Evolutionary conservation across 1,140 invertebrate genomes (phyloP).

Genomic region (Drosophila ficusphila): DNA sequence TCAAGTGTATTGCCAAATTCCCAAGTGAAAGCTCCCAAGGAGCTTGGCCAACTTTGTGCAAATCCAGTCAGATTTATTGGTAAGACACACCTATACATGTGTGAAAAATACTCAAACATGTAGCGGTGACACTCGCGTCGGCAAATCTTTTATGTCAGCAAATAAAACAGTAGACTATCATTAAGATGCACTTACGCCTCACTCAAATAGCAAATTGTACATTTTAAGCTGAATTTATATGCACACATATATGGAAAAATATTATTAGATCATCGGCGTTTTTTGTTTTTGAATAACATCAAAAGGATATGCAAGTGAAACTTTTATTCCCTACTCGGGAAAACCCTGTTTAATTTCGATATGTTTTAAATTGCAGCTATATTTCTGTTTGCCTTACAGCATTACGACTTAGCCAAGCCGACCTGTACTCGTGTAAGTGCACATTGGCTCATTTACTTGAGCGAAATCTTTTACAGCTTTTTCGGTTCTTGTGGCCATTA

Average conservation of each 20-base stretch:
- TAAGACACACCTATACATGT: not conserved
- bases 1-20: not conserved
- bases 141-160: conserved; percentile 15
- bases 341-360: too few species aligned
- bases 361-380: not conserved
- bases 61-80: conserved; percentile 25
- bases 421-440: conserved; percentile 18
- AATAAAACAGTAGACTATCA: conserved; percentile 10
- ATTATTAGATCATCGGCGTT: too few species aligned
- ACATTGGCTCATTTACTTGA: conserved; percentile 61
- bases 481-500: conserved; percentile 55
- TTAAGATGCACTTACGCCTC: too few species aligned
- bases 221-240: too few species aligned
- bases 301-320: too few species aligned
- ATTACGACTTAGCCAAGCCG: not conserved
- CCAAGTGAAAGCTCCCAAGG: conserved; percentile 20
- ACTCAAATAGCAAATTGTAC: too few species aligned
- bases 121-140: conserved; percentile 9
- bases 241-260: too few species aligned
- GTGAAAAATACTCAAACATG: not conserved
- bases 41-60: conserved; percentile 22
- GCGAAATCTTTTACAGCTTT: conserved; percentile 74
- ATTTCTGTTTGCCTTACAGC: not conserved
- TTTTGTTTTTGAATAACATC: too few species aligned
- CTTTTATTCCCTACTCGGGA: too few species aligned